Evolutionary conservation across 2,113 vertebrate species (phyloP).

Genomic region (Leptocoma aspasia): DNA sequence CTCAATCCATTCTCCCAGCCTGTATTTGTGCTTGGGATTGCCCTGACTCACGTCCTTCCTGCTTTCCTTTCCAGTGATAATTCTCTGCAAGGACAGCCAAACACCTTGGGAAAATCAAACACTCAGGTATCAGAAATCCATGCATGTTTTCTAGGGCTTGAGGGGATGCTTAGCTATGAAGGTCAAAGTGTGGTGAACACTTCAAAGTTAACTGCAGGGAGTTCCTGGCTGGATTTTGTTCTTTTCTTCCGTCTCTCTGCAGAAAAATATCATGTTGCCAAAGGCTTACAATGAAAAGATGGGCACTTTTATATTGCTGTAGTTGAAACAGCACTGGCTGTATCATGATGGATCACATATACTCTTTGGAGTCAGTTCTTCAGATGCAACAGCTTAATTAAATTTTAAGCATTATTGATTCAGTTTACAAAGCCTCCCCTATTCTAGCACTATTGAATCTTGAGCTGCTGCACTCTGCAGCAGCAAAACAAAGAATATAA

Average conservation of each 20-base stretch:
- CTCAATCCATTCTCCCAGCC: background rate
- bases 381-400: conserved; percentile 42
- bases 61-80: background rate
- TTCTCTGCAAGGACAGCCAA: conserved; percentile 3
- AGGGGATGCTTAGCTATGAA: background rate
- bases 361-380: conserved; percentile 13
- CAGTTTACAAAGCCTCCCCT: background rate
- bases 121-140: background rate
- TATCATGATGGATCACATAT: conserved; percentile 14
- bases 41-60: background rate
- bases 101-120: conserved; percentile 6
- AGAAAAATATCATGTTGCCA: conserved; percentile 8
- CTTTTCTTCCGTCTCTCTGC: background rate
- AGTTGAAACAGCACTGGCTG: background rate
- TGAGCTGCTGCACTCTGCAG: background rate
- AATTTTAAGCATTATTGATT: conserved; percentile 59
- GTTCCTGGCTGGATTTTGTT: background rate
- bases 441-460: background rate
- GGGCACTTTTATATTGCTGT: background rate
- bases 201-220: background rate
- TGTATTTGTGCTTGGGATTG: background rate
- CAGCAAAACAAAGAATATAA: background rate
- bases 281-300: background rate
- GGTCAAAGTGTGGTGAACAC: conserved; percentile 3
- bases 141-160: background rate